Percentiles rank a stretch among this genome's conserved stretches.
Evolutionary conservation across 1,140 invertebrate species (phyloP).

Genomic region (Lordiphosa clarofinis): DNA sequence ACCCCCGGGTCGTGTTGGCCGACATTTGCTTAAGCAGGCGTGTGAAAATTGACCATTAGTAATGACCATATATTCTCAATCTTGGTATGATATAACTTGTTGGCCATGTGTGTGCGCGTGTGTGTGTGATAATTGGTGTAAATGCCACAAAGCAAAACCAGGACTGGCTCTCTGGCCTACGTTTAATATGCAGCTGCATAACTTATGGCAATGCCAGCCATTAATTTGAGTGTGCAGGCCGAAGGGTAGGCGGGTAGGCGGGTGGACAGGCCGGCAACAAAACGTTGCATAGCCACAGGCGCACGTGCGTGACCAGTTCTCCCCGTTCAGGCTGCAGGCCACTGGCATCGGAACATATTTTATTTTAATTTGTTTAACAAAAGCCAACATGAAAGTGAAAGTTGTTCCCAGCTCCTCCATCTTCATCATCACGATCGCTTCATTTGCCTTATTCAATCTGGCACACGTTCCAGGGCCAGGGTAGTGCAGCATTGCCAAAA

Average conservation of each 20-base stretch:
- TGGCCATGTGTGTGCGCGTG: constrained; percentile 24
- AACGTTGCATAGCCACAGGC: constrained; percentile 64
- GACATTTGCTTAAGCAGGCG: constrained; percentile 66
- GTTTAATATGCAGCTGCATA: constrained; percentile 74
- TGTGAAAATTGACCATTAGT: constrained; percentile 75
- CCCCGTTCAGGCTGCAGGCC: background rate
- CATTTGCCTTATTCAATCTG: constrained; percentile 75
- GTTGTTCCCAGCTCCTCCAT: constrained; percentile 21
- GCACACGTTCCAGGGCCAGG: constrained; percentile 51
- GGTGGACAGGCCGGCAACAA: constrained; percentile 11
- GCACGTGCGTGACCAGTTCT: constrained; percentile 59
- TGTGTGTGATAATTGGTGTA: constrained; percentile 64
- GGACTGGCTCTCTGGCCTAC: constrained; percentile 1
- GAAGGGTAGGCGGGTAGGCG: background rate
- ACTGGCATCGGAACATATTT: constrained; percentile 44
- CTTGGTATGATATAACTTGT: constrained; percentile 59
- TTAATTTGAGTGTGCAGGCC: constrained; percentile 53
- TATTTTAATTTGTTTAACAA: constrained; percentile 74
- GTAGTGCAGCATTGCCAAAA: background rate
- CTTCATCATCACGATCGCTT: constrained; percentile 64
- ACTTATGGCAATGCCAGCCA: constrained; percentile 66
- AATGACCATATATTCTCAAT: constrained; percentile 67
- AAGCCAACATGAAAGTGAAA: constrained; percentile 47
- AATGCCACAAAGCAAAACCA: constrained; percentile 58
- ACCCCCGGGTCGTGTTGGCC: constrained; percentile 21